phyloP scores from a whole-genome alignment of 2,888 invertebrate genomes.

The Kryphioiulus occultus region DNA sequence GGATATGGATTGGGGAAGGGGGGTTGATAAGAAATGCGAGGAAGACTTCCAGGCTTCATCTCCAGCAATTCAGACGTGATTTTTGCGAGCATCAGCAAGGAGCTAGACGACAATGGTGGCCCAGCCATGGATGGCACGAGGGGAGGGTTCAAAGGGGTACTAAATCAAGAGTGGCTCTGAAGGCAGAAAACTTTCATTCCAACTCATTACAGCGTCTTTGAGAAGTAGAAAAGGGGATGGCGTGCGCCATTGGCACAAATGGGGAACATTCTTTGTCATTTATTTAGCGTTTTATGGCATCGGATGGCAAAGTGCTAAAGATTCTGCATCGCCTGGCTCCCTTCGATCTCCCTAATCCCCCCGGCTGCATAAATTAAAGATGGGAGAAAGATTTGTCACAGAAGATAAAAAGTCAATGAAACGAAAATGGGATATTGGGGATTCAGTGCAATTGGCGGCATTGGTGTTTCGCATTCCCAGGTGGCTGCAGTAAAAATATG shows the following conservation, averaged over 20 bases:
- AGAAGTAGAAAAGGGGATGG: slow-evolving; percentile 40
- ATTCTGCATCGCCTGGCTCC: not conserved
- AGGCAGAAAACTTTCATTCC: slow-evolving; percentile 34
- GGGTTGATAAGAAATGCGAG: slow-evolving; percentile 9
- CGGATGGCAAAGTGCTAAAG: slow-evolving; percentile 34
- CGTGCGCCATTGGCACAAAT: slow-evolving; percentile 39
- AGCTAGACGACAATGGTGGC: not conserved
- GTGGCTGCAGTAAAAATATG: not conserved
- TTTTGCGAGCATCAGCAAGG: slow-evolving; percentile 44
- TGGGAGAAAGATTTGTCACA: slow-evolving; percentile 39
- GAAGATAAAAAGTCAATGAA: slow-evolving; percentile 39
- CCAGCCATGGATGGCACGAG: not conserved
- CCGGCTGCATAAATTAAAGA: slow-evolving; percentile 32
- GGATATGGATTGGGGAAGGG: slow-evolving; percentile 12
- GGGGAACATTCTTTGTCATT: slow-evolving; percentile 39
- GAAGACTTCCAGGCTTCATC: slow-evolving; percentile 10
- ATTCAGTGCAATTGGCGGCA: not conserved
- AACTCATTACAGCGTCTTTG: slow-evolving; percentile 41
- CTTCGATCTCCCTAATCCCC: slow-evolving; percentile 27
- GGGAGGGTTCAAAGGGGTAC: slow-evolving; percentile 35
- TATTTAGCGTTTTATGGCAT: slow-evolving; percentile 43
- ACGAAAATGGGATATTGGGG: slow-evolving; percentile 39
- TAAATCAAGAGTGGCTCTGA: slow-evolving; percentile 20
- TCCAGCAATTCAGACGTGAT: slow-evolving; percentile 37
- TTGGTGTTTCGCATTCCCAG: not conserved